Conservation (phyloP, 2,113 vertebrate species). For the Podarcis cretensis region DNA sequence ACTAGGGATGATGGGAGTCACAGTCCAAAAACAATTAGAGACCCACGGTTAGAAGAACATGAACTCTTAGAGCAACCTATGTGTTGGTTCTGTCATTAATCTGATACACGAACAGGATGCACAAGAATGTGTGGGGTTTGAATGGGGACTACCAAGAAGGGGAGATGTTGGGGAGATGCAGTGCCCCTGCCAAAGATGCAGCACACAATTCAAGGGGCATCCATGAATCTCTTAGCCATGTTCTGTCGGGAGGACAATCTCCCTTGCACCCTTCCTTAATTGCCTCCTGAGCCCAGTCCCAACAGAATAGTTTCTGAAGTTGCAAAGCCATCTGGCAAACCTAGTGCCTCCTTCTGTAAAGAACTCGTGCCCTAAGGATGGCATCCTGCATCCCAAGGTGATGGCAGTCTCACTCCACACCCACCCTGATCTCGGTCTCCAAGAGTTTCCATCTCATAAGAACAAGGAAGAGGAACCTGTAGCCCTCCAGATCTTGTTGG, state of each 20-base stretch:
- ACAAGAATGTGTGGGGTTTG: background rate
- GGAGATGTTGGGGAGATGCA: background rate
- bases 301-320: background rate
- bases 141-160: background rate
- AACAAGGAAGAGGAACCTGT: background rate
- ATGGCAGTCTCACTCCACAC: too few species aligned
- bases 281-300: background rate
- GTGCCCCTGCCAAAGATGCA: too few species aligned
- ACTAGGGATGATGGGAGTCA: too few species aligned
- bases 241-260: background rate
- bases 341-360: too few species aligned
- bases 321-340: background rate
- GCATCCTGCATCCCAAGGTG: background rate
- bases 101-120: background rate
- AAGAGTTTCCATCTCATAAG: background rate
- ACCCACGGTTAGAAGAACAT: background rate
- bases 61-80: too few species aligned
- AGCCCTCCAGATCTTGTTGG: background rate
- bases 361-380: too few species aligned
- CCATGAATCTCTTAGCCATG: background rate
- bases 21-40: background rate
- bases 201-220: background rate
- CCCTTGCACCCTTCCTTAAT: background rate
- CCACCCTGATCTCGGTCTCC: background rate
- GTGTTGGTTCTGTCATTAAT: too few species aligned